Percentiles rank a stretch among this genome's conserved stretches.
Evolutionary conservation across 2,797 vertebrate species (phyloP).

Genomic region (Phataginus tricuspis): DNA sequence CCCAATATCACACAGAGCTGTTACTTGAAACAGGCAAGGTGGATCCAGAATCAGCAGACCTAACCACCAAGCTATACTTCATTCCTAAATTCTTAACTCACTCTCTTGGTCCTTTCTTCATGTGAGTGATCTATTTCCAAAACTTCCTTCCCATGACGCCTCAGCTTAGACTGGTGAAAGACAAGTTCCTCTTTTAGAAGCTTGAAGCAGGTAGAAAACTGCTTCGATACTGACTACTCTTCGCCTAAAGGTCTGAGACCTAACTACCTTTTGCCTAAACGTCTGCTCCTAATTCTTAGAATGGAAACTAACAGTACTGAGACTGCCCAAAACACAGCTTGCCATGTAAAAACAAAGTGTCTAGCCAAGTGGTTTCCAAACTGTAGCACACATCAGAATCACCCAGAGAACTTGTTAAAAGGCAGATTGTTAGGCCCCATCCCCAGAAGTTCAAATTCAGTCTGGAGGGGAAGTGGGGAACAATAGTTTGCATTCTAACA

Average conservation of each 20-base stretch:
- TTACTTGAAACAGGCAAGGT: not conserved
- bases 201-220: constrained; percentile 8
- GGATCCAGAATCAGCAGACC: not conserved
- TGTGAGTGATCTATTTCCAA: not conserved
- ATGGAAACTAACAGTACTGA: not conserved
- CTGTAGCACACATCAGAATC: not conserved
- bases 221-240: not conserved
- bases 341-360: not conserved
- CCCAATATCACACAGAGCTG: not conserved
- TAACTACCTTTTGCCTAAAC: not conserved
- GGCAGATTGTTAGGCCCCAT: not conserved
- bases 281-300: not conserved
- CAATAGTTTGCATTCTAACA: not conserved
- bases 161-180: not conserved
- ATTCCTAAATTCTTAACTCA: constrained; percentile 15
- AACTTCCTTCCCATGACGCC: not conserved
- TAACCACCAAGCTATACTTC: not conserved
- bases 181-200: not conserved
- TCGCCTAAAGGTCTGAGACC: not conserved
- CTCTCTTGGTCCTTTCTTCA: not conserved
- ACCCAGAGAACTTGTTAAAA: constrained; percentile 13
- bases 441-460: not conserved
- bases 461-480: not conserved
- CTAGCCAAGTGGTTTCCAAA: not conserved
- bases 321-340: not conserved